A percentile compares a stretch with the other conserved stretches of the same genome.
Conservation (phyloP, 2,797 vertebrate genomes). For the Cynodonichthys magdalenae region DNA sequence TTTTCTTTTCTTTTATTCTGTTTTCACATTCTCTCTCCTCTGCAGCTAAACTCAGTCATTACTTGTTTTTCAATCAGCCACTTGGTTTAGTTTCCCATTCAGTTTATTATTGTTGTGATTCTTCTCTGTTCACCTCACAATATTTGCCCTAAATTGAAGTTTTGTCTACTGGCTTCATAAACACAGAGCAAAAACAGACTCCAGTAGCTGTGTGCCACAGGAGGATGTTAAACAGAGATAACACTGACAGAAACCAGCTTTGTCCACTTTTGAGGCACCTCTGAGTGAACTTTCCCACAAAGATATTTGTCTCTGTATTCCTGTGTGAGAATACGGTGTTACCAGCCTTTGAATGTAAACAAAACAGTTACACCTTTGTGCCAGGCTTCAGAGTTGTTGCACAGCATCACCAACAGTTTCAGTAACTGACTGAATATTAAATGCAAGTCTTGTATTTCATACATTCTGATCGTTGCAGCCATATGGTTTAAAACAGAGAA, state of each 20-base stretch:
- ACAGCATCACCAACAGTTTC: constrained; percentile 25
- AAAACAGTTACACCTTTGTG: neutral
- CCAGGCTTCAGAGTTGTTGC: constrained; percentile 14
- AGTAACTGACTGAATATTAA: neutral
- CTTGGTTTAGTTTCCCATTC: constrained; percentile 30
- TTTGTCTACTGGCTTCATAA: constrained; percentile 13
- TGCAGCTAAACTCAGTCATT: constrained; percentile 8
- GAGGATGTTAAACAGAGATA: constrained; percentile 36
- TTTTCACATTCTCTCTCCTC: constrained; percentile 12
- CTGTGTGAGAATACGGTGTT: neutral
- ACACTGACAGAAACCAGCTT: constrained; percentile 60
- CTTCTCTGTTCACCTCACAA: constrained; percentile 39
- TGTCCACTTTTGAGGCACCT: constrained; percentile 46
- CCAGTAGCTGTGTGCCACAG: constrained; percentile 30
- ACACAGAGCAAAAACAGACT: constrained; percentile 27
- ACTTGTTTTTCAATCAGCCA: constrained; percentile 8
- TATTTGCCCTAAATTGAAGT: constrained; percentile 30
- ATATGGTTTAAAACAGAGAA: too few relatives aligned
- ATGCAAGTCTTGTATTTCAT: too few relatives aligned
- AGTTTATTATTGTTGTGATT: constrained; percentile 53
- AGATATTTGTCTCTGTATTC: constrained; percentile 19
- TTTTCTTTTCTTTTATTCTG: constrained; percentile 12
- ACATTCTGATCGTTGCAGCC: too few relatives aligned
- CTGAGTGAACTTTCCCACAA: constrained; percentile 39
- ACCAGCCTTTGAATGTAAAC: constrained; percentile 23